Conservation (phyloP, 2,113 vertebrate species). For the Hemibates koningsi region DNA sequence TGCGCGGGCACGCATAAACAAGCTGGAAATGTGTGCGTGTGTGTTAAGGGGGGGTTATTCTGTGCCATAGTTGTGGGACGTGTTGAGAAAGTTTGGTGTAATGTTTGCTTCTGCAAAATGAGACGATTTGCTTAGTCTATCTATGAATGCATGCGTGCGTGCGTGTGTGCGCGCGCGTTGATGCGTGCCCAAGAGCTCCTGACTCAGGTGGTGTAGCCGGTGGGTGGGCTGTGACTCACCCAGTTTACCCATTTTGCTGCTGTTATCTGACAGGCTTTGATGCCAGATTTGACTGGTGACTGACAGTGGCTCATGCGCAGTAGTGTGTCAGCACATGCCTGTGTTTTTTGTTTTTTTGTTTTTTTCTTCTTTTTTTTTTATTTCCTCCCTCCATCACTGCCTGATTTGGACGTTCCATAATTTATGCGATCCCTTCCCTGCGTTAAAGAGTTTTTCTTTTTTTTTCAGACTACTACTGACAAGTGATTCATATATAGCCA, state of each 20-base stretch:
- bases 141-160: background rate
- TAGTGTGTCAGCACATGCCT: background rate
- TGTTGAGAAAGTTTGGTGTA: constrained; percentile 34
- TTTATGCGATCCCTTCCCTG: background rate
- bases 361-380: background rate
- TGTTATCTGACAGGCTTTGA: constrained; percentile 39
- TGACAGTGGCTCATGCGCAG: constrained; percentile 43
- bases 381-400: background rate
- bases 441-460: background rate
- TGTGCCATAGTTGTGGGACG: background rate
- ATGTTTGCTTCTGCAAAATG: background rate
- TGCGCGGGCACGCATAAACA: background rate
- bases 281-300: constrained; percentile 46
- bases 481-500: constrained; percentile 42
- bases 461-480: constrained; percentile 28
- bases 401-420: constrained; percentile 2
- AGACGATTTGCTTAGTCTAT: background rate
- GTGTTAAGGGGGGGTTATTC: background rate
- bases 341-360: background rate
- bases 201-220: constrained; percentile 32
- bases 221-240: constrained; percentile 53
- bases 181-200: background rate
- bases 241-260: constrained; percentile 21
- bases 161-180: background rate
- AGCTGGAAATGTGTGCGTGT: background rate